phyloP scores from a whole-genome alignment of 2,888 invertebrate genomes.

The Acleris sparsana region DNA sequence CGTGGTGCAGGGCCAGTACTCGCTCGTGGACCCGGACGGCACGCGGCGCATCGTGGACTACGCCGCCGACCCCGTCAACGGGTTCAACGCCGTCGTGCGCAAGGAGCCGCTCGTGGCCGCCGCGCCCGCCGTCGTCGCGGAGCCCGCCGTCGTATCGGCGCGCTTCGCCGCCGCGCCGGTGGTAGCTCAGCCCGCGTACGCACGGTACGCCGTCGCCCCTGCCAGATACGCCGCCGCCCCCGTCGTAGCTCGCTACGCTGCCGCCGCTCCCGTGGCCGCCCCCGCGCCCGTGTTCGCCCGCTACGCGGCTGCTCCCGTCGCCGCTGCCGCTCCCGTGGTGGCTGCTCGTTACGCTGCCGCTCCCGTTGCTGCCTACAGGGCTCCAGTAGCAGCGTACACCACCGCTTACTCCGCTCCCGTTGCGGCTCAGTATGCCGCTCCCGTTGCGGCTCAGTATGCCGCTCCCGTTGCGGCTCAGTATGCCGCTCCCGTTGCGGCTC shows the following conservation, averaged over 20 bases:
- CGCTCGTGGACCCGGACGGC: conserved; percentile 72
- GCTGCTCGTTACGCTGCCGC: conserved; percentile 47
- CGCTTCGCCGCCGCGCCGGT: conserved; percentile 52
- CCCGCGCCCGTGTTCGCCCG: conserved; percentile 42
- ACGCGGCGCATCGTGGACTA: conserved; percentile 73
- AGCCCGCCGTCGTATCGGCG: conserved; percentile 39
- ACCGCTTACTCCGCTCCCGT: conserved; percentile 40
- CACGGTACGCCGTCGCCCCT: conserved; percentile 53
- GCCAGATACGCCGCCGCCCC: conserved; percentile 44
- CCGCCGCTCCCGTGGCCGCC: conserved; percentile 51
- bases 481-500: conserved; percentile 33
- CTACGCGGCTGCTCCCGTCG: conserved; percentile 40
- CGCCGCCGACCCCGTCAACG: conserved; percentile 62
- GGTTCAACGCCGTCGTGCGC: conserved; percentile 51
- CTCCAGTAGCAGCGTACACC: conserved; percentile 42
- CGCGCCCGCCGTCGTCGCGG: conserved; percentile 42
- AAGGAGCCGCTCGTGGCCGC: conserved; percentile 43
- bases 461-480: conserved; percentile 37
- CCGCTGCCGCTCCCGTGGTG: conserved; percentile 38
- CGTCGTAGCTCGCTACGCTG: conserved; percentile 43
- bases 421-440: conserved; percentile 35
- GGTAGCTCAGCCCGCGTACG: conserved; percentile 75
- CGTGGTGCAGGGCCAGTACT: conserved; percentile 76
- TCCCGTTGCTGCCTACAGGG: conserved; percentile 41
- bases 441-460: conserved; percentile 29